Conservation (phyloP, 2,888 invertebrate genomes). For the Drosophila anomalata region DNA sequence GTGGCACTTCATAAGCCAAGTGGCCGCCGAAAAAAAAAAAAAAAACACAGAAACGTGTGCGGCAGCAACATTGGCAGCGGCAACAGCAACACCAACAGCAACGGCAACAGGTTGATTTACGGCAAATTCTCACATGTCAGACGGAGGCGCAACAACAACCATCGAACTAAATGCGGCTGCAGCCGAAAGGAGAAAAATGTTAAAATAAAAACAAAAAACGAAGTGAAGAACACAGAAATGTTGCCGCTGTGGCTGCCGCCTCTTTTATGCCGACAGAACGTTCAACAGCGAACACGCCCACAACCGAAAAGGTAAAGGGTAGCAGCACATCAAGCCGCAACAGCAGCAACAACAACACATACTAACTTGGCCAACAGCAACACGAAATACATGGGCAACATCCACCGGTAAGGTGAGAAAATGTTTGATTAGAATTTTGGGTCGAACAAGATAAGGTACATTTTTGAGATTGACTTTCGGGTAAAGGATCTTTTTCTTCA, state of each 20-base stretch:
- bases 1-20: conserved; percentile 73
- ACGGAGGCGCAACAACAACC: conserved; percentile 43
- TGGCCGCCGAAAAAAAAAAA: conserved; percentile 56
- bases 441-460: conserved; percentile 36
- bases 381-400: conserved; percentile 25
- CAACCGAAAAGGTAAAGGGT: conserved; percentile 56
- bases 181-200: conserved; percentile 43
- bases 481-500: conserved; percentile 4
- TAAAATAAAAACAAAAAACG: conserved; percentile 28
- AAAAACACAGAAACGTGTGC: conserved; percentile 63
- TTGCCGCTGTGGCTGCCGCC: conserved; percentile 60
- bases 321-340: conserved; percentile 34
- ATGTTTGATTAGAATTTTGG: conserved; percentile 70
- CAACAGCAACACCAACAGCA: conserved; percentile 31
- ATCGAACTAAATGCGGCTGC: conserved; percentile 60
- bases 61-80: conserved; percentile 22
- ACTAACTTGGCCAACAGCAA: conserved; percentile 11
- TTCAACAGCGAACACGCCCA: conserved; percentile 81
- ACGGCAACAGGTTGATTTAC: conserved; percentile 78
- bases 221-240: conserved; percentile 69
- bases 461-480: conserved; percentile 26
- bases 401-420: conserved; percentile 72
- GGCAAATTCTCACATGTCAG: conserved; percentile 78
- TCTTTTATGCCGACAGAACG: conserved; percentile 79
- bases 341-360: conserved; percentile 33